Evolutionary conservation across 2,113 vertebrate genomes (phyloP), one percentile per base, ranked within the genome.

Genomic region (Grus americana): DNA sequence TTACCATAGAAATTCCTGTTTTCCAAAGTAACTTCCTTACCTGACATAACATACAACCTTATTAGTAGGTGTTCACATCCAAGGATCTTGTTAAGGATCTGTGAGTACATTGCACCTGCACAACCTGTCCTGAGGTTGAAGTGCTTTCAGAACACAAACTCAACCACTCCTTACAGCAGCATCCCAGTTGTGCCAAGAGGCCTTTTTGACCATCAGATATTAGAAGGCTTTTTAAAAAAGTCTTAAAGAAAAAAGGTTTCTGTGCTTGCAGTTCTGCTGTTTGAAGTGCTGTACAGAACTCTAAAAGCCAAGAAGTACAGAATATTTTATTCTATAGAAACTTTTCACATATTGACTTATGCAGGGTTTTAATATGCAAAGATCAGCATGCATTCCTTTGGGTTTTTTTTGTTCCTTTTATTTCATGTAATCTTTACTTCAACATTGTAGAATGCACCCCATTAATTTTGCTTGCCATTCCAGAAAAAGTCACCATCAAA

Each of bases 391-490:
- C 3, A 76, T 49, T 57, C 23, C 19, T 79, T 67, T 1, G 4
- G 27, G 2, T 3, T 11, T 38, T 50, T n/a, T 44, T 55, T 58
- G 8, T 18, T 74, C 32, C 40, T 29, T 91, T 95, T 75, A 71
- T 78, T 92, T 92, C 21, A 81, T 24, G 6, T 52, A 34, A 32
- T 36, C 61, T 90, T 38, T 83, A 52, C 21, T 40, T 88, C 27
- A 84, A 22, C 65, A 79, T 82, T 95, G 96, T 65, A 84, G 50
- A 88, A 93, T 32, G 27, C 13, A 75, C 34, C 32, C 59, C 40
- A 57, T 94, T 95, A 7, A 2, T 57, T 95, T 94, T 92, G 58
- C 72, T 50, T 92, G 59, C 21, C 62, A 62, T 75, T 92, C 81
- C 71, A 83, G 75, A 86, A 96, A 34, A 94, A 97, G 44, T n/a